Evolutionary conservation across 1,140 invertebrate genomes (phyloP), one percentile per base, ranked within the genome.

Genomic region (Cyclargus thomasi): DNA sequence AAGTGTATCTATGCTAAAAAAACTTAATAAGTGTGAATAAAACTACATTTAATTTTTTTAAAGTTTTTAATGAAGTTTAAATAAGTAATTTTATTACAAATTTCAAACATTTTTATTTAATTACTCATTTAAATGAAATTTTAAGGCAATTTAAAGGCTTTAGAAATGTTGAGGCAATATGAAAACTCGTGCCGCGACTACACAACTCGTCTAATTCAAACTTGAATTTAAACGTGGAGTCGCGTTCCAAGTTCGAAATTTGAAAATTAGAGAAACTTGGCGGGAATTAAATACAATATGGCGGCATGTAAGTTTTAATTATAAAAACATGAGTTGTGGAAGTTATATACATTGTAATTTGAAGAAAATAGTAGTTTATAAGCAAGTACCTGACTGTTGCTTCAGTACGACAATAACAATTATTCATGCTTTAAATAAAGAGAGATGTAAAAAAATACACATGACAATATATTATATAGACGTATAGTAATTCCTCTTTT

Each of bases 251-350:
- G 85, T 89, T 85, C 85, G 74, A 82, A 88, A 86, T 89, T 89
- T 82, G 85, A 82, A 89, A 89, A 86, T 89, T 86, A 83, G 83
- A 83, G 76, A 81, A 81, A 82, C 78, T 87, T 83, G 79, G 72
- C 75, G 79, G 74, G 79, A 87, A 86, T 87, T 89, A 87, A 87
- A 87, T 82, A 82, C 83, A 86, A 85, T 81, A 83, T 88, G 83
- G 81, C 78, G 78, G 81, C 39, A 47, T 47, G 39, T 47, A 47
- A 47, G 39, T 47, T 47, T 47, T 47, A 47, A 47, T 47, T 47
- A 16, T 47, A 47, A 47, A 47, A 47, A 47, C 11, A 47, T 47
- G 39, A 47, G 39, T 29, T 29, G 0, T 29, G 39, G 11, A 14
- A 47, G 39, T 47, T 47, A 4, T 0, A 8, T 11, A 16, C 39